Percentiles rank a stretch among this genome's conserved stretches.
These are phyloP conservation scores for Ctena decussata DNA, from an alignment of 2,888 invertebrate genomes.

Conservation along the genomic window DNA sequence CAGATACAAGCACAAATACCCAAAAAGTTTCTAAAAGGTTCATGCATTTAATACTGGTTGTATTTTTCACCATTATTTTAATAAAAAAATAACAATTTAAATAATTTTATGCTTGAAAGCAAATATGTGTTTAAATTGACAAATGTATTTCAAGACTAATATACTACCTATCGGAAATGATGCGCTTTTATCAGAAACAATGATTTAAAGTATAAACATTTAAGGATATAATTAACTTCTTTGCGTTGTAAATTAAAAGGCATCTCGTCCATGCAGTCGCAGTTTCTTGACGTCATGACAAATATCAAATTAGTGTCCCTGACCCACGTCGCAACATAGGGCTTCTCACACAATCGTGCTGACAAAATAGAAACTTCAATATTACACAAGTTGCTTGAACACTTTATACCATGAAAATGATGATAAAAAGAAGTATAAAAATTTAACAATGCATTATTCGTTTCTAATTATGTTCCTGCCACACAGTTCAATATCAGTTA, in stretches of 20 bases:
- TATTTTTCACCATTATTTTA: too few relatives aligned
- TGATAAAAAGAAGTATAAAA: too few relatives aligned
- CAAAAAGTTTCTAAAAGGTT: too few relatives aligned
- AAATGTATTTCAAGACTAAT: too few relatives aligned
- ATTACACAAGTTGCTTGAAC: too few relatives aligned
- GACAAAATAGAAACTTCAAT: neutral
- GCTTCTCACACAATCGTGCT: conserved; percentile 35
- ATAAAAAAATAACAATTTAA: neutral
- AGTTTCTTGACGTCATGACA: conserved; percentile 13
- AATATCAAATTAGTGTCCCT: conserved; percentile 50
- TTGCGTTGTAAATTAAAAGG: conserved; percentile 15
- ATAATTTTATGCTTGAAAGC: neutral
- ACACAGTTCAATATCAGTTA: too few relatives aligned
- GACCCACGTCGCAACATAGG: conserved; percentile 41
- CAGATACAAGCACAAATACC: too few relatives aligned
- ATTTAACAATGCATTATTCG: too few relatives aligned
- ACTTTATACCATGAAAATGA: too few relatives aligned
- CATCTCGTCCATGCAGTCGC: neutral
- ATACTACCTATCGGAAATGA: neutral
- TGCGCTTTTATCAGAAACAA: neutral
- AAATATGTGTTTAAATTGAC: too few relatives aligned
- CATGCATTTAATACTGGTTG: neutral
- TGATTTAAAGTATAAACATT: neutral
- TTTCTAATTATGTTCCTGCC: too few relatives aligned
- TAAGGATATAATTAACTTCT: conserved; percentile 34